These are phyloP conservation scores for Cryptocheilus praepositus DNA, from an alignment of 2,888 invertebrate genomes.

Conservation along the genomic window DNA sequence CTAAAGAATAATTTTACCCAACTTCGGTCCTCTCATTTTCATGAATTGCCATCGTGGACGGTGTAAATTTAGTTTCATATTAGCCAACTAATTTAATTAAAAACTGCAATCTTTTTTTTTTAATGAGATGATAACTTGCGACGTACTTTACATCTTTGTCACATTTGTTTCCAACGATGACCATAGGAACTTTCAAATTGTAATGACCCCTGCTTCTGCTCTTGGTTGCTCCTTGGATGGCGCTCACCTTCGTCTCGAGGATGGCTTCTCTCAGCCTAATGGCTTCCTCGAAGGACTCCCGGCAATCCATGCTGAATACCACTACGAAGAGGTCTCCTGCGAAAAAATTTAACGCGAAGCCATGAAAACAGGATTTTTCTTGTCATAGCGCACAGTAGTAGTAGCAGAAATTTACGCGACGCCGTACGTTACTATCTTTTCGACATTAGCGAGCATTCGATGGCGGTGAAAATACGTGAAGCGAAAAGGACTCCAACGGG, in stretches of 20 bases:
- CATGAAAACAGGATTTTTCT: too few species aligned
- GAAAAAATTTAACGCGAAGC: constrained; percentile 1
- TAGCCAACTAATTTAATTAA: too few species aligned
- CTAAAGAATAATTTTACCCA: constrained; percentile 71
- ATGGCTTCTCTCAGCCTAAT: constrained; percentile 88
- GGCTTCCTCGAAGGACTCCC: constrained; percentile 90
- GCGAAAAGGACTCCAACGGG: too few species aligned
- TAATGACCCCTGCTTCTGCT: constrained; percentile 79
- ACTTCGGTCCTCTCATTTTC: background rate
- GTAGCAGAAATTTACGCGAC: too few species aligned
- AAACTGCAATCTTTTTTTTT: too few species aligned
- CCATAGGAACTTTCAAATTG: constrained; percentile 84
- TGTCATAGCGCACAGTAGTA: too few species aligned
- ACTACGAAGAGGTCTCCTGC: constrained; percentile 87
- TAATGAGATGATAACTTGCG: too few species aligned
- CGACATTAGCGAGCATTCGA: background rate
- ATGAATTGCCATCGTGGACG: too few species aligned
- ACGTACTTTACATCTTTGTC: constrained; percentile 87
- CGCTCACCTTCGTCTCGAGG: constrained; percentile 87
- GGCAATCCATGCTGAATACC: constrained; percentile 89
- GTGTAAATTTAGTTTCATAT: too few species aligned
- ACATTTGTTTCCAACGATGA: constrained; percentile 91
- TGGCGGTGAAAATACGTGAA: background rate
- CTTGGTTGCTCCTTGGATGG: constrained; percentile 79
- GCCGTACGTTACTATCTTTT: too few species aligned